Base-by-base conservation (phyloP, 2,113 vertebrate species). In the Hemiscyllium ocellatum region DNA sequence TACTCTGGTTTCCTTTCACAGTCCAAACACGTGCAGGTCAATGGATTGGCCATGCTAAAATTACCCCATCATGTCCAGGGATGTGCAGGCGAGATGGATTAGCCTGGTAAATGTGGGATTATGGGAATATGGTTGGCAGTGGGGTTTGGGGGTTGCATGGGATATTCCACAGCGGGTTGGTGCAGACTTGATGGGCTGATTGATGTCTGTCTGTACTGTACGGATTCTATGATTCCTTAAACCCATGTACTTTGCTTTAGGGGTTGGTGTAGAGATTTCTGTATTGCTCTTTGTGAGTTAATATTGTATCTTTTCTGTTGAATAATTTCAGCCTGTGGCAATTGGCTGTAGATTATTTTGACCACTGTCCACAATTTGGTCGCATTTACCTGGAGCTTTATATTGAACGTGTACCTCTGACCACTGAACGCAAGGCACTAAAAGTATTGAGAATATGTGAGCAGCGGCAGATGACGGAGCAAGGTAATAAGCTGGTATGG, bases 401-500 rank as follows among this genome's bases (percentile, higher is more conserved):
- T 96, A 98, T 99, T 0, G 99, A 99, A 96, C 97, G 98, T 0
- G 97, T 99, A 47, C 98, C 99, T 0, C 97, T 99, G 66, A 98
- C 97, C 96, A 99, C 98, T 0, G 99, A 99, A 96, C 98, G 98
- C 96, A 99, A 99, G 97, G 99, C 99, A 22, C 97, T 99, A 7
- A 99, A 99, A 96, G 98, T 99, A 96, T 97, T 99, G 85, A 97
- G 99, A 94, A 98, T 99, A 96, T 99, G 99, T 17, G 99, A 99
- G 97, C 98, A 99, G 97, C 97, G 99, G 96, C 98, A 99, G 97
- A 99, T 99, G 99, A 97, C 97, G 0, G 99, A 99, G 90, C 99
- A 99, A 98, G 99, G 99, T 99, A 95, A 96, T 26, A 3, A 52
- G 50, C 87, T 61, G 20, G 24, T 37, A 56, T 52, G 47, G 47